A percentile compares a stretch with the other conserved stretches of the same genome.
Evolutionary conservation across 1,140 invertebrate species (phyloP).

Genomic region (Drosophila saltans): DNA sequence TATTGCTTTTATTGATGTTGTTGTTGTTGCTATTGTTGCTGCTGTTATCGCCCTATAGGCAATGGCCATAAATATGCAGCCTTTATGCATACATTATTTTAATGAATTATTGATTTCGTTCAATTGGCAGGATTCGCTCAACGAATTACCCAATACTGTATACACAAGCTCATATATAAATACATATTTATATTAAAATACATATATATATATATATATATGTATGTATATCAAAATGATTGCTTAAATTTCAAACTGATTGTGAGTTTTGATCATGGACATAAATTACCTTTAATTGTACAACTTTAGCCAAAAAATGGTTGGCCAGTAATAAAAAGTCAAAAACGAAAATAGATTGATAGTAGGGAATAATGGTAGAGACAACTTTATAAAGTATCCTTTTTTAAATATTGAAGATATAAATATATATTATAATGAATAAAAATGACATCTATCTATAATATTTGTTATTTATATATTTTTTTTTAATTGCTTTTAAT

Average conservation of each 20-base stretch:
- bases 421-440: too few relatives aligned
- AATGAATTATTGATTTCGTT: constrained; percentile 78
- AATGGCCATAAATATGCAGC: constrained; percentile 69
- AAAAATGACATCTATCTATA: too few relatives aligned
- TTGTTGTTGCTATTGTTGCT: constrained; percentile 28
- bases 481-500: too few relatives aligned
- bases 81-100: constrained; percentile 78
- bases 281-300: neutral
- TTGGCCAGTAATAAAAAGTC: neutral
- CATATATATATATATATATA: neutral
- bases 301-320: too few relatives aligned
- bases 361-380: neutral
- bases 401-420: too few relatives aligned
- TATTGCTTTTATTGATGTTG: neutral
- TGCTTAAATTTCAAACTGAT: too few relatives aligned
- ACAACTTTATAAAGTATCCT: neutral
- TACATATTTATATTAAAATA: neutral
- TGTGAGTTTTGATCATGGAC: neutral
- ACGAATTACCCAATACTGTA: neutral
- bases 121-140: constrained; percentile 39
- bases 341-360: neutral
- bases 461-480: too few relatives aligned
- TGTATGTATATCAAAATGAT: neutral
- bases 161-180: neutral
- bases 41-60: constrained; percentile 36